Conservation (phyloP, 2,797 vertebrate species). For the Rhynchonycteris naso region DNA sequence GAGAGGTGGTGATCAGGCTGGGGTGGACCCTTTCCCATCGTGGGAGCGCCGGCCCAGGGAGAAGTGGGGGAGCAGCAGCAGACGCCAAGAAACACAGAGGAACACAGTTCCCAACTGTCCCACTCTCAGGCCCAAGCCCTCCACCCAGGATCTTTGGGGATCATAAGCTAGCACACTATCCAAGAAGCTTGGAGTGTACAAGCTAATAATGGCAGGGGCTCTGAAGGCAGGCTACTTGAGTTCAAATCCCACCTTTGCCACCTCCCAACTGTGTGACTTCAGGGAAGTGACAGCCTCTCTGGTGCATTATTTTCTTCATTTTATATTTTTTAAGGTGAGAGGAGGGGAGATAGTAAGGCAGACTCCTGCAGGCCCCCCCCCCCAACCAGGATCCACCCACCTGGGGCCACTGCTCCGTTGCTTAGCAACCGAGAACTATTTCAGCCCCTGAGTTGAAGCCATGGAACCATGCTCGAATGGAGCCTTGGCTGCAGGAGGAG, state of each 20-base stretch:
- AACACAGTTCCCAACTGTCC: not conserved
- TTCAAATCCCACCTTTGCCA: not conserved
- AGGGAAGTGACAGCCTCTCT: not conserved
- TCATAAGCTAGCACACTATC: not conserved
- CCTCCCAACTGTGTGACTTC: not conserved
- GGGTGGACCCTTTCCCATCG: not conserved
- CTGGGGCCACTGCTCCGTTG: too few relatives aligned
- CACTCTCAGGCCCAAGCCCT: not conserved
- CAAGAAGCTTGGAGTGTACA: not conserved
- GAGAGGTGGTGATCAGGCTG: not conserved
- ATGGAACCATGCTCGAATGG: too few relatives aligned
- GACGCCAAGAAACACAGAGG: not conserved
- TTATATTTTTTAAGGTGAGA: not conserved
- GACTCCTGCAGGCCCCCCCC: too few relatives aligned
- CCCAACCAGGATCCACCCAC: too few relatives aligned
- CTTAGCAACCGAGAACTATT: too few relatives aligned
- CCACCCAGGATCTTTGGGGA: not conserved
- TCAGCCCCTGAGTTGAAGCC: too few relatives aligned
- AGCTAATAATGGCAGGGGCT: not conserved
- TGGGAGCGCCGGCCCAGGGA: rapidly evolving
- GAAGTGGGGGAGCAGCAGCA: not conserved
- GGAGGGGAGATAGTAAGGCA: too few relatives aligned
- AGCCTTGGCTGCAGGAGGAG: too few relatives aligned
- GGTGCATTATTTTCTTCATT: not conserved
- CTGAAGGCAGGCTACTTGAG: not conserved